Evolutionary conservation across 2,797 vertebrate species (phyloP).

Genomic region (Alcedo atthis): DNA sequence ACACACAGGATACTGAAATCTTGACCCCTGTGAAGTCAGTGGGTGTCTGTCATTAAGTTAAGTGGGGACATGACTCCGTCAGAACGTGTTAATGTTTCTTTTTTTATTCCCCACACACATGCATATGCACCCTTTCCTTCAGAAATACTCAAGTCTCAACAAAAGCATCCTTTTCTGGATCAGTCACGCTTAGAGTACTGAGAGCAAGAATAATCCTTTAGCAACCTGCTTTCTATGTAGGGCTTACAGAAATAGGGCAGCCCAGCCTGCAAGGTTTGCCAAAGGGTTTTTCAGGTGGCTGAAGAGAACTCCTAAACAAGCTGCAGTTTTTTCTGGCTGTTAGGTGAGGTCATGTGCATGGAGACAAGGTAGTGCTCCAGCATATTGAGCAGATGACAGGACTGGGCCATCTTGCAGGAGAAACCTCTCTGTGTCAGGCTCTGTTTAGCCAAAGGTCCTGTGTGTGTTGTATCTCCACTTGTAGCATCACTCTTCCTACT

Average conservation of each 20-base stretch:
- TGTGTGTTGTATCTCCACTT: neutral
- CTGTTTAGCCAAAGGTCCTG: neutral
- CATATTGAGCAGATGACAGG: accelerated
- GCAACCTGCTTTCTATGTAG: neutral
- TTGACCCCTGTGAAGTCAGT: constrained; percentile 56
- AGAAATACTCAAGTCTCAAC: constrained; percentile 9
- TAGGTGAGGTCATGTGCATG: neutral
- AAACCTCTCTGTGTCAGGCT: neutral
- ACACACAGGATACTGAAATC: neutral
- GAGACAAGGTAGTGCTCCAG: neutral
- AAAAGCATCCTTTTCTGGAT: constrained; percentile 18
- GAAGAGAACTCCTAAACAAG: neutral
- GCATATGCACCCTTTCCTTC: neutral
- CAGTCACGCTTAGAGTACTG: accelerated
- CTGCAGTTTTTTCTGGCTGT: neutral
- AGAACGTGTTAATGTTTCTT: constrained; percentile 11
- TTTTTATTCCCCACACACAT: neutral
- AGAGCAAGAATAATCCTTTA: neutral
- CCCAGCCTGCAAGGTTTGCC: neutral
- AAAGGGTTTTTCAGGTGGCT: neutral
- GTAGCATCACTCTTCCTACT: neutral
- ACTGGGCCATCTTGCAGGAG: neutral
- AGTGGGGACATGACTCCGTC: neutral
- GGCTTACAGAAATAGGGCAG: constrained; percentile 8
- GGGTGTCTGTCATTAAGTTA: constrained; percentile 58